phyloP scores from a whole-genome alignment of 2,888 invertebrate genomes.

The Acronicta psi region DNA sequence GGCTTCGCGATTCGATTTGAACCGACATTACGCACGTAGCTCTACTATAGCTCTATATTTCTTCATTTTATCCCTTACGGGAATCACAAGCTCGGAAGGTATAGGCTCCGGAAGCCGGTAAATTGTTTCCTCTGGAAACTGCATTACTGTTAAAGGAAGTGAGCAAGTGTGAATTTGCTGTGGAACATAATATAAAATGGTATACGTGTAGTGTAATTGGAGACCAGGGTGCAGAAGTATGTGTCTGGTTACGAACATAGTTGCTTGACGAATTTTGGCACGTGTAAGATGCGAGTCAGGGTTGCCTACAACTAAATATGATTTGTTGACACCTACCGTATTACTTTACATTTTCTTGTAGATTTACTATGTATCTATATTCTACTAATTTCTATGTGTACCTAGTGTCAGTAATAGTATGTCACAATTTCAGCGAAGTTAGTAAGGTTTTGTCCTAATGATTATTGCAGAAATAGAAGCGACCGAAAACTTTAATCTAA shows the following conservation, averaged over 20 bases:
- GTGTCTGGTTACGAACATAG: conserved; percentile 39
- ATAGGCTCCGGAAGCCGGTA: conserved; percentile 18
- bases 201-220: conserved; percentile 24
- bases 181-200: not conserved
- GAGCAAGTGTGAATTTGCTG: conserved; percentile 5
- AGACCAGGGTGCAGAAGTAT: conserved; percentile 36
- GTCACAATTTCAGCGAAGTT: not conserved
- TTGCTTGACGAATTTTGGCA: conserved; percentile 34
- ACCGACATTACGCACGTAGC: conserved; percentile 47
- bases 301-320: not conserved
- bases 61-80: conserved; percentile 31
- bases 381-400: too few species aligned
- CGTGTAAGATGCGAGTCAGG: conserved; percentile 21
- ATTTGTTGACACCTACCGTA: conserved; percentile 5
- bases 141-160: conserved; percentile 13
- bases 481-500: conserved; percentile 10
- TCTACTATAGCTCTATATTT: conserved; percentile 26
- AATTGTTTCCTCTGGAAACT: conserved; percentile 14
- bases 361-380: too few species aligned
- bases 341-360: not conserved
- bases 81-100: conserved; percentile 18
- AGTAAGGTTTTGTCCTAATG: not conserved
- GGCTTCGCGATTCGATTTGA: conserved; percentile 67
- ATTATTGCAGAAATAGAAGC: not conserved
- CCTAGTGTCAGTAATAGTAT: too few species aligned